These are phyloP conservation scores for Hyalella azteca DNA, from an alignment of 2,888 invertebrate genomes.

Conservation along the genomic window DNA sequence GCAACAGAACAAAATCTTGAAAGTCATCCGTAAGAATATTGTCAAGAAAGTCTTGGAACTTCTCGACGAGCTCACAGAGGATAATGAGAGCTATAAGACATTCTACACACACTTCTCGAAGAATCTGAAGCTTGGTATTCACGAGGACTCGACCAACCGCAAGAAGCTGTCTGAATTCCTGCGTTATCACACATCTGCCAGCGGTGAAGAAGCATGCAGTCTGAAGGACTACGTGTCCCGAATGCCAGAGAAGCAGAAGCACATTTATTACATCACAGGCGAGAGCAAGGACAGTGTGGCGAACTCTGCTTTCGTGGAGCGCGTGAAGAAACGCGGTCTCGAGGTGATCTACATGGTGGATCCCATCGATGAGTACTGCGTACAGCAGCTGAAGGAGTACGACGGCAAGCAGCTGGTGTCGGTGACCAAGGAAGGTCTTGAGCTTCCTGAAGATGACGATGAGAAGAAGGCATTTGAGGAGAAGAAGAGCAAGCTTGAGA, in stretches of 20 bases:
- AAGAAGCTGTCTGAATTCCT: constrained; percentile 86
- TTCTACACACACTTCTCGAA: constrained; percentile 98
- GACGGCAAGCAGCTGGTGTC: constrained; percentile 95
- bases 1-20: constrained; percentile 98
- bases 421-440: constrained; percentile 97
- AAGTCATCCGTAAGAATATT: constrained; percentile 97
- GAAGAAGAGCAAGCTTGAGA: constrained; percentile 77
- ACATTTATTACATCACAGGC: constrained; percentile 97
- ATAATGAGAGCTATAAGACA: constrained; percentile 97
- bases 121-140: constrained; percentile 95
- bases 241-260: constrained; percentile 98
- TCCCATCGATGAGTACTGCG: constrained; percentile 99
- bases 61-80: constrained; percentile 94
- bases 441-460: constrained; percentile 94
- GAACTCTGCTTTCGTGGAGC: constrained; percentile 96
- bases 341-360: constrained; percentile 99
- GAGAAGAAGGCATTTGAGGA: constrained; percentile 98
- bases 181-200: constrained; percentile 91
- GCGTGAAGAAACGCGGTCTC: constrained; percentile 95
- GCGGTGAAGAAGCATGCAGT: constrained; percentile 92
- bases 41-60: constrained; percentile 98
- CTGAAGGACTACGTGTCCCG: constrained; percentile 95
- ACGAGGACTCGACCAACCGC: constrained; percentile 94
- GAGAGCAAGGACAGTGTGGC: constrained; percentile 91
- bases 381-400: constrained; percentile 97